Evolutionary conservation across 2,113 vertebrate genomes (phyloP), one percentile per base, ranked within the genome.

Genomic region (Gallinago undulata): DNA sequence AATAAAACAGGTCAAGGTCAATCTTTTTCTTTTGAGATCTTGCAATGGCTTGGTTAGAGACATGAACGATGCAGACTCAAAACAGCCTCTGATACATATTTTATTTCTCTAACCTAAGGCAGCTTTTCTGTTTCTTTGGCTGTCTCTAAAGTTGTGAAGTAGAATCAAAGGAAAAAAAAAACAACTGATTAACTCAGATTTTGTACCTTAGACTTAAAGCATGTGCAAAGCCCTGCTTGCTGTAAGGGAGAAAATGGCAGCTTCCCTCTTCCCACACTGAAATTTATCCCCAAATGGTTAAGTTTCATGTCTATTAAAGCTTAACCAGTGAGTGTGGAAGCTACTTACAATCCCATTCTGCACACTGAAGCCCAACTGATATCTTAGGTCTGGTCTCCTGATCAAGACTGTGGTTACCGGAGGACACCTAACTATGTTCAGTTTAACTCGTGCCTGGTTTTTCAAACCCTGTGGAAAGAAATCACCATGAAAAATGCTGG

Each of bases 331-430:
- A 55, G 16, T 1, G 5, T 30, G 17, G 41, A 90, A 84, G 41
- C 19, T 76, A 99, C 99, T 97, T 98, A 99, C 99, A 87, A 99
- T 99, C 94, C 99, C 99, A 19, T 99, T 99, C 97, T 99, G 99
- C 73, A 99, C 99, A 43, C 99, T 99, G 98, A 99, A 99, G 39
- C 99, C 99, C 96, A 99, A 96, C 94, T 99, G 99, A 31, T 99
- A 99, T 97, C 99, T 98, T 56, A 99, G 99, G 95, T 99, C 99
- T 0, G 99, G 99, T 76, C 99, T 98, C 95, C 99, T 98, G 97
- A 99, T 99, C 94, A 99, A 97, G 33, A 99, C 99, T 4, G 99
- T 99, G 62, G 99, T 99, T 68, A 99, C 99, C 1, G 99, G 99
- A 64, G 99, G 99, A 96, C 99, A 99, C 88, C 99, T 98, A 89